phyloP scores from a whole-genome alignment of 2,113 vertebrate genomes.

The Dipodomys merriami region DNA sequence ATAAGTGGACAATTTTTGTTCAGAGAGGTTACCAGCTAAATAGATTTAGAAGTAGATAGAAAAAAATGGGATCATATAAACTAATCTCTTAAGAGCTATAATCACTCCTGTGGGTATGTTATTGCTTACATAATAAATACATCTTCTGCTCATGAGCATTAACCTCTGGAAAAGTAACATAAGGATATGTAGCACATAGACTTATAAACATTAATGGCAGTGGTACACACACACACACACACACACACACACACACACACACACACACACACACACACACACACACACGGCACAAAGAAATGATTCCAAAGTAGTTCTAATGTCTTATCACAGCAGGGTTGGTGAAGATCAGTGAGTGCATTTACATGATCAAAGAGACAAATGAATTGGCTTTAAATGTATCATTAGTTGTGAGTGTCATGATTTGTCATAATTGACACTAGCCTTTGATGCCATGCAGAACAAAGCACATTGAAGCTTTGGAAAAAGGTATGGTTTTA shows the following conservation, averaged over 20 bases:
- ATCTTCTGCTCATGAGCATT: slow-evolving; percentile 57
- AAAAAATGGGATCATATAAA: slow-evolving; percentile 54
- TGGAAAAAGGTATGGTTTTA: background rate
- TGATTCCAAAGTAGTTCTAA: slow-evolving; percentile 72
- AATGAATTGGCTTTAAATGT: slow-evolving; percentile 81
- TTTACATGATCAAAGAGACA: slow-evolving; percentile 74
- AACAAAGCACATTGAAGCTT: slow-evolving; percentile 34
- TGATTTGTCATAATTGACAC: slow-evolving; percentile 72
- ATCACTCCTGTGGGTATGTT: slow-evolving; percentile 68
- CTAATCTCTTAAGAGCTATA: slow-evolving; percentile 72
- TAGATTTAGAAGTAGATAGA: slow-evolving; percentile 31
- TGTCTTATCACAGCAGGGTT: slow-evolving; percentile 64
- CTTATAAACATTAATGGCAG: slow-evolving; percentile 70
- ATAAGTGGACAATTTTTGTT: background rate
- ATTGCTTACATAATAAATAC: slow-evolving; percentile 67
- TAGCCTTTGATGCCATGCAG: slow-evolving; percentile 52
- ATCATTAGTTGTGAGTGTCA: slow-evolving; percentile 68
- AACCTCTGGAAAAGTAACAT: slow-evolving; percentile 69
- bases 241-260: too few relatives aligned
- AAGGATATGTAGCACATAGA: slow-evolving; percentile 57
- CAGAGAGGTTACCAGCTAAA: background rate
- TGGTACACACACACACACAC: background rate
- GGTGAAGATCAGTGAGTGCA: slow-evolving; percentile 64
- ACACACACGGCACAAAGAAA: slow-evolving; percentile 38
- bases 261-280: too few relatives aligned